Base-by-base conservation (phyloP, 2,113 vertebrate species). In the Ancistrus triradiatus region DNA sequence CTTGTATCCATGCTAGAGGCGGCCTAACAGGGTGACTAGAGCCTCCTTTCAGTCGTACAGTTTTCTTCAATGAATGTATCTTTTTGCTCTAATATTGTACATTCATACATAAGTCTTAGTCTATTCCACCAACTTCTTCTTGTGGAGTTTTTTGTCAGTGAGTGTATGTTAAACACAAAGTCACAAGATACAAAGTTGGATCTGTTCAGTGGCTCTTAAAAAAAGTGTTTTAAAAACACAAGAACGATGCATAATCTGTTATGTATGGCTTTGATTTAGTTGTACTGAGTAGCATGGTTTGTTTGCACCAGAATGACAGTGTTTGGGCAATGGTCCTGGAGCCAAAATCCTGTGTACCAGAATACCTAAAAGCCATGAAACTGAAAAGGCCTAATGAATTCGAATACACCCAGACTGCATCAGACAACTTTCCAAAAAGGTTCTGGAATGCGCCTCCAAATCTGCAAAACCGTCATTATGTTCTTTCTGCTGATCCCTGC, bases 401-500 rank as follows among this genome's bases (percentile, higher is more conserved):
- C 17, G 47, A 40, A 19, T 19, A 14, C 19, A 50, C 46, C 2
- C 44, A 25, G 11, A 3, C 14, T 56, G 2, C 28, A 56, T 69
- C 46, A 50, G 28, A 40, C 37, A 37, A 50, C 17, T 8, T 47
- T 15, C 47, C 43, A 42, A 49, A 51, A 37, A 68, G 63, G 55
- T 42, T 18, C 21, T 67, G 67, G 60, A 67, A 60, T 56, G 38
- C 59, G 31, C 27, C 63, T 55, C 48, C 43, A 81, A 70, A 79
- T 76, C 57, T 73, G 68, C 62, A 63, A 40, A 59, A 67, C 77
- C 70, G 68, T 83, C 79, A 80, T 84, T 84, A 83, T 70, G 74
- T 85, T 84, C 78, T 75, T 64, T 81, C 66, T 59, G 78, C 79
- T 83, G 81, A 85, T 83, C 81, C 77, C 59, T 24, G 81, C 71